A percentile compares a stretch with the other conserved stretches of the same genome.
Evolutionary conservation across 2,888 invertebrate genomes (phyloP).

Genomic region (Melieria crassipennis): DNA sequence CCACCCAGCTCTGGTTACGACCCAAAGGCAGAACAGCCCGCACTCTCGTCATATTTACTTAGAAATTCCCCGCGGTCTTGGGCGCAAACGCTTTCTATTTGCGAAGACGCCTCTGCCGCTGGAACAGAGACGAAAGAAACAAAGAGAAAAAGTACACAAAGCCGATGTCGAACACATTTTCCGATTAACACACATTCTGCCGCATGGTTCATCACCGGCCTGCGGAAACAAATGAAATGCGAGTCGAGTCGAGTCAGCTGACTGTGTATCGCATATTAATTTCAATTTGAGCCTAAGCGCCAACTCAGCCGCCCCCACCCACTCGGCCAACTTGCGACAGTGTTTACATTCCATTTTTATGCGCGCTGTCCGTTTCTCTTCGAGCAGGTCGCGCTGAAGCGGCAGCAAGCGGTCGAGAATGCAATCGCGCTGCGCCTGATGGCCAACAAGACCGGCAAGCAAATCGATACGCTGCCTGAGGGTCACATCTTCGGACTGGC

Average conservation of each 20-base stretch:
- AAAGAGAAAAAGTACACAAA: neutral
- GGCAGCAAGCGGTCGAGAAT: slow-evolving; percentile 97
- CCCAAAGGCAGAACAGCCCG: too few species aligned
- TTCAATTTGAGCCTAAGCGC: slow-evolving; percentile 35
- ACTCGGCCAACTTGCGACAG: slow-evolving; percentile 49
- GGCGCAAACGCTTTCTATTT: too few species aligned
- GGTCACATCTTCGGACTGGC: slow-evolving; percentile 92
- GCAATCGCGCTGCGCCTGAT: slow-evolving; percentile 93
- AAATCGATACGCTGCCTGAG: slow-evolving; percentile 80
- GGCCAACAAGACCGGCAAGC: slow-evolving; percentile 81
- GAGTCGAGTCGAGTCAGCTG: slow-evolving; percentile 14
- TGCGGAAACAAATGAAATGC: slow-evolving; percentile 29
- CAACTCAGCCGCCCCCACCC: slow-evolving; percentile 40
- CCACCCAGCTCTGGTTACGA: neutral
- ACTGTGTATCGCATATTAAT: slow-evolving; percentile 43
- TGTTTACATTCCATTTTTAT: slow-evolving; percentile 37
- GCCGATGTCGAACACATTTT: slow-evolving; percentile 14
- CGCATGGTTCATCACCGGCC: neutral
- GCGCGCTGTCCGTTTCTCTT: slow-evolving; percentile 24
- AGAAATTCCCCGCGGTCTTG: too few species aligned
- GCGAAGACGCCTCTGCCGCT: too few species aligned
- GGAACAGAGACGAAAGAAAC: too few species aligned
- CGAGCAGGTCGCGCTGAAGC: slow-evolving; percentile 87
- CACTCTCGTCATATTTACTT: too few species aligned
- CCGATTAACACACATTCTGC: neutral